Base-by-base conservation (phyloP, 2,113 vertebrate species). In the Seriola aureovittata region DNA sequence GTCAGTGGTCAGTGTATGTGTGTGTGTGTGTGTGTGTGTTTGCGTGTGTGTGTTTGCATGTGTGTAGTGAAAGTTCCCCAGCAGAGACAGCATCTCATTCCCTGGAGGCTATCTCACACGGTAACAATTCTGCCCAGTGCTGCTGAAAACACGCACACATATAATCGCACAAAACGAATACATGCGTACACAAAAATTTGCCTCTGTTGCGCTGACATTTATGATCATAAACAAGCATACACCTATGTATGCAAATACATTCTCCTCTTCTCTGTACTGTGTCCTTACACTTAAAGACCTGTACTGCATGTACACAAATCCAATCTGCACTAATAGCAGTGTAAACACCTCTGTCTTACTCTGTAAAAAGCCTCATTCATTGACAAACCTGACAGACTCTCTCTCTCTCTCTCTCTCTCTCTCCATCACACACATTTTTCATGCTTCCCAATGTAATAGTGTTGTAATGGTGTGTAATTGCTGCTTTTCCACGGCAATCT, bases 381-480 rank as follows among this genome's bases (percentile, higher is more conserved):
- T 66, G 36, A 75, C 58, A 58, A 82, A 71, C 71, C 73, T 79
- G 65, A 64, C 12, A 46, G 16, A 29, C 23, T 40, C 25, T 12
- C 29, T 29, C 29, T 29, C 29, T 29, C 29, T 29, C 29, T 29
- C 2, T 29, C 29, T 29, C 29, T 29, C 29, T 71, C 58, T 57
- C 60, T 25, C 44, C 17, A 60, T 75, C 29, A 34, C 55, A 59
- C 50, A 32, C 50, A 19, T 46, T 76, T 71, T 46, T 46, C n/a
- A 4, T 63, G 42, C 70, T 71, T 65, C 57, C 54, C 78, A 78
- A 88, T 84, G 75, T 75, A 87, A 74, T 68, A 76, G 81, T 66
- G 52, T n/a, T 74, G 72, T 77, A 85, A 91, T 82, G 58, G 60
- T 73, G 46, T 74, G 79, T 83, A 85, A 88, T 78, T 77, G 69